Conservation (phyloP, 2,797 vertebrate genomes). For the Clarias platycephalus region DNA sequence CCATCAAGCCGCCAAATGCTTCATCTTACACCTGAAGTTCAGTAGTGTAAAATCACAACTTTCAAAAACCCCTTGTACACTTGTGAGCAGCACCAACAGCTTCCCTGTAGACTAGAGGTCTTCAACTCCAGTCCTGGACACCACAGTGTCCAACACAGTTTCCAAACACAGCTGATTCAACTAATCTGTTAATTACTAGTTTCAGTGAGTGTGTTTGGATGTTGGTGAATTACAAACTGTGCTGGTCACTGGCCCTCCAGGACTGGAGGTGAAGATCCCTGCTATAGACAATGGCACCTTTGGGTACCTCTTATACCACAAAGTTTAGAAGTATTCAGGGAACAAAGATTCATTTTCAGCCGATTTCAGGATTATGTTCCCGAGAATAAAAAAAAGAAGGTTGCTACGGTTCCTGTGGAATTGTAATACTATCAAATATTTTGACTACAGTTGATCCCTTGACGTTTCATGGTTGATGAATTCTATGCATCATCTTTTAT, state of each 20-base stretch:
- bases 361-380: background rate
- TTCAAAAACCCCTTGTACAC: background rate
- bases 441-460: background rate
- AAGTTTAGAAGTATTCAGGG: background rate
- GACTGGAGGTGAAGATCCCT: no score
- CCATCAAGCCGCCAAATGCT: background rate
- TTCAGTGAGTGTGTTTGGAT: no score
- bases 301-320: background rate
- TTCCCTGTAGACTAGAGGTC: no score
- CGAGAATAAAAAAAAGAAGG: background rate
- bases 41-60: background rate
- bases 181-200: no score
- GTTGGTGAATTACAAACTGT: no score
- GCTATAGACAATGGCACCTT: background rate
- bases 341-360: background rate
- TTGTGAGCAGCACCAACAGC: no score
- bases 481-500: background rate
- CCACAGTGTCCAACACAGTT: no score
- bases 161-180: no score
- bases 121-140: no score
- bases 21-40: background rate
- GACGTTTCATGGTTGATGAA: background rate
- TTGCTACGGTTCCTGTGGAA: background rate
- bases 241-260: no score
- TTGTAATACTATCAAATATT: background rate